Base-by-base conservation (phyloP, 1,140 invertebrate genomes). In the Lepidurus packardi region DNA sequence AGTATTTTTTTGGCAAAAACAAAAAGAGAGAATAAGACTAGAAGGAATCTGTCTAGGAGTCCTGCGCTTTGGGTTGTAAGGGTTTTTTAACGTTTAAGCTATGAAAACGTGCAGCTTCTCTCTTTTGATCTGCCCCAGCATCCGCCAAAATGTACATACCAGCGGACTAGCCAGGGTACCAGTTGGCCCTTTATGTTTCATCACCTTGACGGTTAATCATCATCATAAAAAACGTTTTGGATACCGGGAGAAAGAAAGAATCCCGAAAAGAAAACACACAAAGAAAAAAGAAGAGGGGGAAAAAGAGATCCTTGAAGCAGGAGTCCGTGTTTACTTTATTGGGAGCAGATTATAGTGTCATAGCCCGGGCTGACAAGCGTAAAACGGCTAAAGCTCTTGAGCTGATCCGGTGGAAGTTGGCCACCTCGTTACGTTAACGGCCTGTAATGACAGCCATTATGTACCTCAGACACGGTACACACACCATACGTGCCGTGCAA, bases 171-270 rank as follows among this genome's bases (percentile, higher is more conserved):
- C 53, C 21, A 7, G 53, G 16, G 53, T 21, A 21, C 53, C 53
- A 21, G 16, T 65, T 65, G 16, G 53, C 53, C 53, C 53, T 65
- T 65, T 65, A 65, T 65, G 53, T 65, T 65, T 65, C 53, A 65
- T 65, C 53, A 65, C 53, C 53, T 65, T 77, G 76, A 45, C 44
- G 25, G 9, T 65, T 24, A 77, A 77, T 77, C 43, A 47, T 53
- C 21, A 45, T 77, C 13, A 45, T 77, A 47, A 77, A 77, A 77
- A 47, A 77, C 13, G 16, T 65, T 65, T 65, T 65, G 53, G 16
- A 65, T 13, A 65, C 53, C 53, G 53, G 53, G 53, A 65, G 53
- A 16, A 65, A 21, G 1, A 16, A 65, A 34, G 34, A n/a, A 21
- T 21, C 21, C 21, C 21, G 7, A 65, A 13, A 21, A 13, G 13